Base-by-base conservation (phyloP, 1,140 invertebrate genomes). In the Caenorhabditis latens region DNA sequence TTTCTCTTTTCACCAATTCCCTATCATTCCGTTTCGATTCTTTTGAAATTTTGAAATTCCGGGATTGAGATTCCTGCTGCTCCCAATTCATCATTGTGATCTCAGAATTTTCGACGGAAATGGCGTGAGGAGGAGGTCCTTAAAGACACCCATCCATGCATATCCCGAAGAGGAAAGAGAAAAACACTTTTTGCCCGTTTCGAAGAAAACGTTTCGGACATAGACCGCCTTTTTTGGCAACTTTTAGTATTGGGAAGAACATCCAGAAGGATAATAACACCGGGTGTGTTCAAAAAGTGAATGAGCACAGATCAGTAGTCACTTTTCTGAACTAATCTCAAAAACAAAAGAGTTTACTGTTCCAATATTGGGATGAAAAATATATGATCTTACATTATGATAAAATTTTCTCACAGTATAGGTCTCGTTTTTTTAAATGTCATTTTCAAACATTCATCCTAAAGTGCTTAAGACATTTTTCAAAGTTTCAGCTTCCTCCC, bases 71-170 rank as follows among this genome's bases (percentile, higher is more conserved):
- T 11, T 79, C 24, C 71, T 21, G 43, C 9, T 32, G 21, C 58
- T n/a, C 24, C 24, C 61, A 63, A 63, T 63, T 19, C 65, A 46
- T 53, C 71, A 79, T 43, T 50, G 19, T 79, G 46, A 79, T 50
- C 19, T 79, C 46, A 79, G 46, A 48, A 24, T 79, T 79, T 32
- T 48, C 46, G 46, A 50, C 43, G 43, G 71, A 79, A 79, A 79
- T 79, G 43, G 71, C 71, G 71, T 79, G 71, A 50, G 46, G 65
- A 65, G 32, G n/a, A 79, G 71, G 71, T 79, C 71, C 71, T 50
- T 79, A 48, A 50, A 50, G n/a, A 79, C 43, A 48, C 71, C 71
- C 71, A 71, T 71, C 67, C 67, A 79, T 79, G 71, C 71, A 79
- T 79, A 79, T 79, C 71, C 71, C 71, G 24, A n/a, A 24, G 19